A percentile compares a stretch with the other conserved stretches of the same genome.
phyloP scores from a whole-genome alignment of 2,888 invertebrate genomes.

The Acholoe squamosa region DNA sequence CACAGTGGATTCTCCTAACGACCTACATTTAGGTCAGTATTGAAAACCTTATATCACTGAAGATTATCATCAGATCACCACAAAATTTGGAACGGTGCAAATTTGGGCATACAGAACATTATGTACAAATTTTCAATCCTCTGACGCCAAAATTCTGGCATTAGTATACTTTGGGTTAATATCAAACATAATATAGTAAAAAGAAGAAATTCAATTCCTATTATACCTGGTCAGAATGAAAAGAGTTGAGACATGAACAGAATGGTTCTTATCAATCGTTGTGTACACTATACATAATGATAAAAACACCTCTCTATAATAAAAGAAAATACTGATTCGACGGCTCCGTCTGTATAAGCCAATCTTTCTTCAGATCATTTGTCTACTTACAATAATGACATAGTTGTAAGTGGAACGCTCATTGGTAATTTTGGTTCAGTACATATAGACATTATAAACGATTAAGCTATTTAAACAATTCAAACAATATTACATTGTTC shows the following conservation, averaged over 20 bases:
- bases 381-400: constrained; percentile 32
- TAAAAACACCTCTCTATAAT: constrained; percentile 11
- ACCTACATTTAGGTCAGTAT: no score
- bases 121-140: no score
- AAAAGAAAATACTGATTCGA: constrained; percentile 57
- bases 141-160: no score
- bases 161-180: no score
- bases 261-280: neutral
- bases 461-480: constrained; percentile 25
- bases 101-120: no score
- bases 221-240: neutral
- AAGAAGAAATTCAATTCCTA: neutral
- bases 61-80: no score
- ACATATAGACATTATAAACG: constrained; percentile 21
- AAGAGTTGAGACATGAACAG: constrained; percentile 54
- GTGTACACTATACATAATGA: neutral
- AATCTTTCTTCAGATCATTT: constrained; percentile 52
- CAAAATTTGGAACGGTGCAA: no score
- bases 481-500: constrained; percentile 22
- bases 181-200: no score
- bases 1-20: no score
- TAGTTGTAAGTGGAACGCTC: constrained; percentile 3
- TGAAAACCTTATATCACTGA: no score
- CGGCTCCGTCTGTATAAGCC: constrained; percentile 56
- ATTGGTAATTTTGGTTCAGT: neutral